Evolutionary conservation across 1,140 invertebrate species (phyloP).

Genomic region (Eumaeus atala): DNA sequence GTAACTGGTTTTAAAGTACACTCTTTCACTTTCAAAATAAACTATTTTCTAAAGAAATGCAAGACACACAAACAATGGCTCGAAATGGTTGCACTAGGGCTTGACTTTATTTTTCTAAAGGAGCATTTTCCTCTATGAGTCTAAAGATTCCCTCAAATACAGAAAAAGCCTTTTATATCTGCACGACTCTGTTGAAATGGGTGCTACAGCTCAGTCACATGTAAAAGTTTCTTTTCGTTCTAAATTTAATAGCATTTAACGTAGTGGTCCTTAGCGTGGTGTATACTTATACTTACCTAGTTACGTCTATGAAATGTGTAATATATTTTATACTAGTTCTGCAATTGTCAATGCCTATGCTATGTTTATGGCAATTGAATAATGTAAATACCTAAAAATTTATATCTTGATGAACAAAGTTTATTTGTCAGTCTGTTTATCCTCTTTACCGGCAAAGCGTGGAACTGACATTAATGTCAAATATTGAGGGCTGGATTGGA

Average conservation of each 20-base stretch:
- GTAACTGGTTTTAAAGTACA: no score
- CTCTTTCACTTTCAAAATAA: neutral
- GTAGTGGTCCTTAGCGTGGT: neutral
- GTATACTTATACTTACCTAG: no score
- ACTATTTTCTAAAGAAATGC: constrained; percentile 4
- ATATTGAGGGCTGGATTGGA: no score
- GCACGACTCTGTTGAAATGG: constrained; percentile 8
- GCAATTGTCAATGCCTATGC: no score
- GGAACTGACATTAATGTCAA: no score
- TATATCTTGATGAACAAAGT: no score
- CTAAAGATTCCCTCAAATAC: constrained; percentile 8
- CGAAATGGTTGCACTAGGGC: neutral
- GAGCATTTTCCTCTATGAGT: constrained; percentile 5
- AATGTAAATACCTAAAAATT: no score
- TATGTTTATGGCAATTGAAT: no score
- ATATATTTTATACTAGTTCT: no score
- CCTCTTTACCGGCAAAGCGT: no score
- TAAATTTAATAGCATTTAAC: constrained; percentile 5
- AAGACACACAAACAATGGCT: constrained; percentile 6
- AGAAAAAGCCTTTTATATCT: constrained; percentile 8
- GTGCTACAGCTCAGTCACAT: constrained; percentile 9
- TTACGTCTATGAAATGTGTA: no score
- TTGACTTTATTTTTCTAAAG: constrained; percentile 8
- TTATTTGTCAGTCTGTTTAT: no score
- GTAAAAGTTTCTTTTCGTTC: constrained; percentile 4